A percentile compares a stretch with the other conserved stretches of the same genome.
Evolutionary conservation across 2,888 invertebrate genomes (phyloP).

Genomic region (Chouioia cunea): DNA sequence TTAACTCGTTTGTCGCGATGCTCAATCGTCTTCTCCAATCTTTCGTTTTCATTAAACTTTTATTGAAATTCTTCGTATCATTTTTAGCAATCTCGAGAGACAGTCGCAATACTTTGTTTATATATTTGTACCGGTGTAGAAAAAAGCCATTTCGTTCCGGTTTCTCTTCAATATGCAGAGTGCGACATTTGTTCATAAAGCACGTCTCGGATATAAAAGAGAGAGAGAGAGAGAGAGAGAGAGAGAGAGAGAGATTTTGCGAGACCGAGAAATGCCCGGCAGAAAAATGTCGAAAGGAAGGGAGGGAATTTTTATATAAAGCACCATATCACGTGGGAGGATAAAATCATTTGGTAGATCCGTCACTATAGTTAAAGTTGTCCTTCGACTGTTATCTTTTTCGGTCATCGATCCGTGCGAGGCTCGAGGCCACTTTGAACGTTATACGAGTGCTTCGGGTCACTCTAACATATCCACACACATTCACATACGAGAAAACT

Average conservation of each 20-base stretch:
- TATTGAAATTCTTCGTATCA: conserved; percentile 42
- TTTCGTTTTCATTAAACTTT: conserved; percentile 34
- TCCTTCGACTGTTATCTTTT: conserved; percentile 49
- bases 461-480: conserved; percentile 8
- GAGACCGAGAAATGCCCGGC: conserved; percentile 26
- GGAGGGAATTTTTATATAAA: conserved; percentile 34
- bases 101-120: conserved; percentile 29
- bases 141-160: conserved; percentile 43
- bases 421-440: conserved; percentile 47
- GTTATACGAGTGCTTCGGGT: conserved; percentile 31
- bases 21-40: conserved; percentile 8
- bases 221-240: conserved; percentile 30
- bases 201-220: conserved; percentile 40
- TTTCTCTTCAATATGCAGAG: conserved; percentile 44
- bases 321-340: conserved; percentile 41
- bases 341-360: conserved; percentile 48
- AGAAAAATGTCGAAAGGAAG: conserved; percentile 31
- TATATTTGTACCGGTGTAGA: neutral
- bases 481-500: neutral
- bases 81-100: conserved; percentile 34
- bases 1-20: conserved; percentile 3
- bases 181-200: conserved; percentile 41
- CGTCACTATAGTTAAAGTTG: conserved; percentile 35
- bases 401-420: conserved; percentile 49
- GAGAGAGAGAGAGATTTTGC: conserved; percentile 20